phyloP scores from a whole-genome alignment of 2,888 invertebrate genomes.

The Caenorhabditis sp. region DNA sequence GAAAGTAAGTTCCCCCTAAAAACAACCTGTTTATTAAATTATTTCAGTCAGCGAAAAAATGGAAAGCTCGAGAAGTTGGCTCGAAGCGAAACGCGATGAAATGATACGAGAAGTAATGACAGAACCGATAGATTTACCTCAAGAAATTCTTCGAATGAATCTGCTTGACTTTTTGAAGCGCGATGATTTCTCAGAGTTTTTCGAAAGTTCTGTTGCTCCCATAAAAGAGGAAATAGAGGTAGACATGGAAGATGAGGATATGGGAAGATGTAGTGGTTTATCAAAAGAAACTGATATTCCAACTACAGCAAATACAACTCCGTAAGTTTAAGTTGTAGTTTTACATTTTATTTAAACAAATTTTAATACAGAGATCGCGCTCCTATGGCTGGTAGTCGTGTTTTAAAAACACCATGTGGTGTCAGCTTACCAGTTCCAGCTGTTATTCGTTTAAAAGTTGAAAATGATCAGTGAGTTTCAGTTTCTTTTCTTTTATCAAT shows the following conservation, averaged over 20 bases:
- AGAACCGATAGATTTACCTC: not conserved
- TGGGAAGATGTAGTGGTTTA: not conserved
- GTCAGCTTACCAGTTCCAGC: not conserved
- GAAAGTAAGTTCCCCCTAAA: not conserved
- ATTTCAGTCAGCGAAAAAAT: not conserved
- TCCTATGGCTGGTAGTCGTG: not conserved
- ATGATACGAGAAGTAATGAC: not conserved
- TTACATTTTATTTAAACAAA: not conserved
- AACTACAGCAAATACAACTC: not conserved
- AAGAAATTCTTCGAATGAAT: constrained; percentile 1
- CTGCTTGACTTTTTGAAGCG: not conserved
- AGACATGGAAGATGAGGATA: not conserved
- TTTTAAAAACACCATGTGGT: not conserved
- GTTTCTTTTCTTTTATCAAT: not conserved
- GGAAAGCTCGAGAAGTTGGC: not conserved
- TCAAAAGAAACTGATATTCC: constrained; percentile 1
- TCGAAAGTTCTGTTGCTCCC: not conserved
- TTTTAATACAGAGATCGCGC: not conserved
- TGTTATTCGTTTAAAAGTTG: not conserved
- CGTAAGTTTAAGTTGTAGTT: not conserved
- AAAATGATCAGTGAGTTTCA: not conserved
- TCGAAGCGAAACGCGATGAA: not conserved
- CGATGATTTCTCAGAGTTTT: not conserved
- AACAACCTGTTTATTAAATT: not conserved
- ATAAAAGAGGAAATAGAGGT: not conserved